A percentile compares a stretch with the other conserved stretches of the same genome.
These are phyloP conservation scores for Plagiodera versicolora DNA, from an alignment of 2,888 invertebrate genomes.

Conservation along the genomic window DNA sequence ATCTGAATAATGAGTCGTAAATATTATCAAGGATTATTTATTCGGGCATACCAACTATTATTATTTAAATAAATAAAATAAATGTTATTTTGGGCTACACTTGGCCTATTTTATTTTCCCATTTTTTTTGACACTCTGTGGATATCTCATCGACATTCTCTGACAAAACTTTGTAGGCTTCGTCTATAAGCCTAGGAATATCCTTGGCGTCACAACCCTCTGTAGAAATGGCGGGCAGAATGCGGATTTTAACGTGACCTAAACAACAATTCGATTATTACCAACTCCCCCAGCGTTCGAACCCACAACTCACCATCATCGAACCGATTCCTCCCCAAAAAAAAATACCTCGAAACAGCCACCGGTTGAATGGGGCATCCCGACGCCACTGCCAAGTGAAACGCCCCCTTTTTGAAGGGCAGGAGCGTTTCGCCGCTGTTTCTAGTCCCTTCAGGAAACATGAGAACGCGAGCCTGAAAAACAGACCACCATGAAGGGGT, in stretches of 20 bases:
- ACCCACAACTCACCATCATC: slow-evolving; percentile 63
- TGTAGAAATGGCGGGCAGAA: slow-evolving; percentile 73
- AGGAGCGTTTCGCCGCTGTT: slow-evolving; percentile 72
- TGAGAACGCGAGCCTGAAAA: slow-evolving; percentile 71
- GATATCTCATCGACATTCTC: slow-evolving; percentile 58
- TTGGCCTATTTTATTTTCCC: neutral
- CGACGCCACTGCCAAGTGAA: slow-evolving; percentile 86
- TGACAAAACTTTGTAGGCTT: slow-evolving; percentile 68
- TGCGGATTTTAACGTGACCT: slow-evolving; percentile 72
- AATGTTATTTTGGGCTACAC: too few species aligned
- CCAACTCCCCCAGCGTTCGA: neutral
- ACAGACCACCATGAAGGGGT: neutral
- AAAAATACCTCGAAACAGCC: slow-evolving; percentile 82
- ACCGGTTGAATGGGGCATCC: slow-evolving; percentile 86
- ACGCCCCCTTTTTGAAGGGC: slow-evolving; percentile 94
- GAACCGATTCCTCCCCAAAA: slow-evolving; percentile 62
- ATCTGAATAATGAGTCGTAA: too few species aligned
- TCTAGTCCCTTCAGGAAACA: slow-evolving; percentile 95
- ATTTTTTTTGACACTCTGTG: neutral
- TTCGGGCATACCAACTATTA: too few species aligned
- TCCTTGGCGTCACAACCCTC: slow-evolving; percentile 64
- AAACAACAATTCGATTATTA: slow-evolving; percentile 26
- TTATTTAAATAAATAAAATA: too few species aligned
- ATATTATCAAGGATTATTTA: too few species aligned
- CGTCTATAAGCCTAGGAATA: slow-evolving; percentile 65